phyloP scores from a whole-genome alignment of 1,140 invertebrate species.

The Anoplolepis gracilipes region DNA sequence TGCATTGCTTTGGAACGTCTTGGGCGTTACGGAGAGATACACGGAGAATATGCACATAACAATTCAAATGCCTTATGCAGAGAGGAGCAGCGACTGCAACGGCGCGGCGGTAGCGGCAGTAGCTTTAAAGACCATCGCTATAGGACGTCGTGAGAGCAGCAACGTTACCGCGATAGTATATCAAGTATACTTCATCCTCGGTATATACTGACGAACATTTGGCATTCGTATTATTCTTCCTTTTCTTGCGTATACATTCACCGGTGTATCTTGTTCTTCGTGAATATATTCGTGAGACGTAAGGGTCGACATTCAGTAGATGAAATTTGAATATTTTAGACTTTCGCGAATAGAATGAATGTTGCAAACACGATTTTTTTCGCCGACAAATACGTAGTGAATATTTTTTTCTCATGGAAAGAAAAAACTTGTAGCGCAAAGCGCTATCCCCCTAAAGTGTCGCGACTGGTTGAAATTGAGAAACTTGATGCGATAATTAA shows the following conservation, averaged over 20 bases:
- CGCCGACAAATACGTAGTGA: background rate
- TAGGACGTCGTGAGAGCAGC: slow-evolving; percentile 61
- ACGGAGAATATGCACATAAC: slow-evolving; percentile 63
- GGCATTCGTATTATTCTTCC: slow-evolving; percentile 60
- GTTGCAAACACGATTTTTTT: slow-evolving; percentile 31
- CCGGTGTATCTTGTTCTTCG: slow-evolving; percentile 35
- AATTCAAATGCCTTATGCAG: slow-evolving; percentile 62
- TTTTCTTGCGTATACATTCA: slow-evolving; percentile 14
- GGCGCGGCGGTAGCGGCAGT: slow-evolving; percentile 25
- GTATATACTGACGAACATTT: slow-evolving; percentile 56
- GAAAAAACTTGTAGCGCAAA: background rate
- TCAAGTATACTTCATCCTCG: slow-evolving; percentile 61
- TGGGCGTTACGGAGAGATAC: slow-evolving; percentile 48
- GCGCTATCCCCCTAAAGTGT: background rate
- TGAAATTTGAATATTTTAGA: slow-evolving; percentile 48
- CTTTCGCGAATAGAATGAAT: background rate
- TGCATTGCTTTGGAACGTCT: slow-evolving; percentile 63
- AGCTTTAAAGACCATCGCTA: slow-evolving; percentile 64
- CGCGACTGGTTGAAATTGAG: background rate
- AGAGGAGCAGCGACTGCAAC: slow-evolving; percentile 49
- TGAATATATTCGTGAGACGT: slow-evolving; percentile 21
- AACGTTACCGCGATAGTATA: slow-evolving; percentile 60
- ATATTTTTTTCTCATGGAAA: background rate
- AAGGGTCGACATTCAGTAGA: slow-evolving; percentile 32
- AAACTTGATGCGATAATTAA: background rate